phyloP scores from a whole-genome alignment of 37 sponge, comb jelly and placozoan species.

The Spongia lamella region DNA sequence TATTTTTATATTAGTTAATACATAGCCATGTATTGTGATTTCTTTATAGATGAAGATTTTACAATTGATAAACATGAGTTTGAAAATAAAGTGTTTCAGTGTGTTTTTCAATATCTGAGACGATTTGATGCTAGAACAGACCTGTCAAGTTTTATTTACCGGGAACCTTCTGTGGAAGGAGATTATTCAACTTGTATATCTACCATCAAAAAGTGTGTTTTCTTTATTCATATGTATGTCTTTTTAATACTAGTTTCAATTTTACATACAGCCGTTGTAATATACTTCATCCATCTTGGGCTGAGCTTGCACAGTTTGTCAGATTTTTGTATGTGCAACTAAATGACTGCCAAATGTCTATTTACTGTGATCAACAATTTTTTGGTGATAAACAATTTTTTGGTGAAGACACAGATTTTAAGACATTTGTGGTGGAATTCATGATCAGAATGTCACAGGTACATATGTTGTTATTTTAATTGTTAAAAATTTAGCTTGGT shows the following conservation, averaged over 20 bases:
- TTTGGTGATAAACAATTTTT: too few species aligned
- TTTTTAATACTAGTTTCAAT: too few species aligned
- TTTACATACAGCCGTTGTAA: conserved; percentile 51
- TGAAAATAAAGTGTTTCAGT: conserved; percentile 46
- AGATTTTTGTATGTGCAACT: conserved; percentile 83
- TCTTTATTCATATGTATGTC: too few species aligned
- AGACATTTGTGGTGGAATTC: conserved; percentile 88
- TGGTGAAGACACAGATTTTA: conserved; percentile 75
- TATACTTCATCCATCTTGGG: conserved; percentile 81
- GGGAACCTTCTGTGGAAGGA: conserved; percentile 15
- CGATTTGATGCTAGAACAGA: conserved; percentile 10
- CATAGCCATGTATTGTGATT: too few species aligned
- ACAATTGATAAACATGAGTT: conserved; percentile 62
- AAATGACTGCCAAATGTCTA: conserved; percentile 61
- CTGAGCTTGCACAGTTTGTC: conserved; percentile 78
- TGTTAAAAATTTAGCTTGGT: too few species aligned
- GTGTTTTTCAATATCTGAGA: conserved; percentile 68
- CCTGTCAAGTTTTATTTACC: conserved; percentile 55
- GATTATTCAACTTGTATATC: conserved; percentile 40
- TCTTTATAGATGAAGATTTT: background rate
- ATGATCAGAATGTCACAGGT: conserved; percentile 89
- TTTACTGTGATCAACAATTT: conserved; percentile 50
- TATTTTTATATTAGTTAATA: too few species aligned
- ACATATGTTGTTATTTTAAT: too few species aligned
- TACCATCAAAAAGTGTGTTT: conserved; percentile 25